Percentiles rank a stretch among this genome's conserved stretches.
Evolutionary conservation across 2,888 invertebrate genomes (phyloP).

Genomic region (Scelioninae gen. 2): DNA sequence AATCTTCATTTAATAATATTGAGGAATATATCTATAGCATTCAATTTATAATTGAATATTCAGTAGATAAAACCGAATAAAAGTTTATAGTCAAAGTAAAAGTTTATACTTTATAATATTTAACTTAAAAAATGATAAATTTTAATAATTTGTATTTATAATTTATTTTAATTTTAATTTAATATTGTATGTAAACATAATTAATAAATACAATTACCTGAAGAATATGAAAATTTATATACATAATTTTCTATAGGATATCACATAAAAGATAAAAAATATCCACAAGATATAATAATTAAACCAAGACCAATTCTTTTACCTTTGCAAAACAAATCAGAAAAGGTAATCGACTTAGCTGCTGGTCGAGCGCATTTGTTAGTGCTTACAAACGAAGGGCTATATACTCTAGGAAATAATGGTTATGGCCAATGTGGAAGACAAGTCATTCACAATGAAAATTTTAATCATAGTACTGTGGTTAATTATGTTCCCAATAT

Average conservation of each 20-base stretch:
- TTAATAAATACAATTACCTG: too few relatives aligned
- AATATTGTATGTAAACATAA: too few relatives aligned
- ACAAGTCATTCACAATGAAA: constrained; percentile 84
- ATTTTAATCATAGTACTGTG: constrained; percentile 81
- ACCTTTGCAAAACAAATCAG: constrained; percentile 79
- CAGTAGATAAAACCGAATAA: too few relatives aligned
- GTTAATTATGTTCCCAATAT: constrained; percentile 82
- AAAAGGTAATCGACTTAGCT: constrained; percentile 79
- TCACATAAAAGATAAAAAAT: constrained; percentile 77
- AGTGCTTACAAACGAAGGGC: constrained; percentile 86
- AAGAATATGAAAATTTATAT: too few relatives aligned
- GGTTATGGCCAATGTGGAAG: constrained; percentile 96
- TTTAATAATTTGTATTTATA: too few relatives aligned
- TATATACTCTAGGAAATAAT: constrained; percentile 93
- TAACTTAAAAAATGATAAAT: too few relatives aligned
- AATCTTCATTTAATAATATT: too few relatives aligned
- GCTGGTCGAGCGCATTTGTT: constrained; percentile 93
- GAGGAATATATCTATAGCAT: too few relatives aligned
- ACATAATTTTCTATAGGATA: constrained; percentile 31
- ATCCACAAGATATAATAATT: constrained; percentile 81
- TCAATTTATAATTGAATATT: too few relatives aligned
- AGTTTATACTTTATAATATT: too few relatives aligned
- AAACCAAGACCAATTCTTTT: constrained; percentile 84
- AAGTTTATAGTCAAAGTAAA: too few relatives aligned
- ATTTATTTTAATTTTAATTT: too few relatives aligned